phyloP scores from a whole-genome alignment of 2,113 vertebrate species.

The Edolisoma coerulescens region DNA sequence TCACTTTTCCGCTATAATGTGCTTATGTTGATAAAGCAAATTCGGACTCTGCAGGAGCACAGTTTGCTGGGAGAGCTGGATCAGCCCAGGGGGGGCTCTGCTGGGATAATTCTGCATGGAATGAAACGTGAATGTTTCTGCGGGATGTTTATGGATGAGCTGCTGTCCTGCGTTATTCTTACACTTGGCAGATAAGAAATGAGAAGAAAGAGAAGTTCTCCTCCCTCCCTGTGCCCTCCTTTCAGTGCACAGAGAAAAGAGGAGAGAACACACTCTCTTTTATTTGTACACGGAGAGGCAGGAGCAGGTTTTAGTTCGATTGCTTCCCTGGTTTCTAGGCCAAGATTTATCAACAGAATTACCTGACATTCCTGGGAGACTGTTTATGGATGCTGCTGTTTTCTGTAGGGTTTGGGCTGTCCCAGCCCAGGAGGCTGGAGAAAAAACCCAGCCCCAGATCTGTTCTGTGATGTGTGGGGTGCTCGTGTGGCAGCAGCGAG shows the following conservation, averaged over 20 bases:
- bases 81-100: background rate
- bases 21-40: constrained; percentile 11
- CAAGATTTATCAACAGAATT: background rate
- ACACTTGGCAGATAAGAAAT: background rate
- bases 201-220: background rate
- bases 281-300: background rate
- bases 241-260: background rate
- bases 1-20: background rate
- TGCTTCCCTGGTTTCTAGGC: background rate
- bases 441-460: background rate
- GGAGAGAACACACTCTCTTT: background rate
- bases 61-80: background rate
- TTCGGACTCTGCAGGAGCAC: background rate
- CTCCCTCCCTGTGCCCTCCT: background rate
- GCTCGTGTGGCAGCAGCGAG: too few species aligned
- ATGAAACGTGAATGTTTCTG: background rate
- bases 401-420: background rate
- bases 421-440: background rate
- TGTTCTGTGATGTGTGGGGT: background rate
- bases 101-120: background rate
- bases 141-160: constrained; percentile 15
- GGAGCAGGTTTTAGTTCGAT: background rate
- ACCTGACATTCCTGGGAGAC: background rate
- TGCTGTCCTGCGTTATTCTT: background rate
- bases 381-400: background rate